These are phyloP conservation scores for Etheostoma perlongum DNA, from an alignment of 2,797 vertebrate species.

Conservation along the genomic window DNA sequence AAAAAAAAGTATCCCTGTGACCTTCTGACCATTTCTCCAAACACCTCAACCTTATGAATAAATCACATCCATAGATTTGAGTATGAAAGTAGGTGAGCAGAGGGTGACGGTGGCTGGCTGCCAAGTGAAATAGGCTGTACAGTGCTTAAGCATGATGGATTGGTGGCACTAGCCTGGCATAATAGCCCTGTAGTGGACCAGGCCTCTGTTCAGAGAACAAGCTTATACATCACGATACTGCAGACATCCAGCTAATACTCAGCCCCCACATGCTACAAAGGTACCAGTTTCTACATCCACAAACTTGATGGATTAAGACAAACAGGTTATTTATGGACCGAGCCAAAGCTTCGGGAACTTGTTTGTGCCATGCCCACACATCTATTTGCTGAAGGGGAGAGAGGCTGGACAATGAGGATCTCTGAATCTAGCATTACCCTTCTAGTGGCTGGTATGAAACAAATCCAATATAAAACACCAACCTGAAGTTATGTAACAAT, in stretches of 20 bases:
- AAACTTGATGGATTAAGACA: slow-evolving; percentile 80
- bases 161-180: slow-evolving; percentile 71
- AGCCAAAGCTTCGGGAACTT: slow-evolving; percentile 65
- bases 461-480: slow-evolving; percentile 59
- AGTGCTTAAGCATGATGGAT: slow-evolving; percentile 79
- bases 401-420: slow-evolving; percentile 63
- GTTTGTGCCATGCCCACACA: slow-evolving; percentile 76
- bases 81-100: slow-evolving; percentile 66
- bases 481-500: slow-evolving; percentile 61
- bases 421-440: slow-evolving; percentile 60
- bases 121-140: slow-evolving; percentile 73
- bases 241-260: slow-evolving; percentile 65
- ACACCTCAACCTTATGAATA: slow-evolving; percentile 57
- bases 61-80: slow-evolving; percentile 67
- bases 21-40: slow-evolving; percentile 48
- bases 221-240: slow-evolving; percentile 80
- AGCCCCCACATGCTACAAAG: slow-evolving; percentile 60
- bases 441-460: slow-evolving; percentile 61
- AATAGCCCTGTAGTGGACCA: slow-evolving; percentile 74
- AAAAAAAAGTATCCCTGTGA: slow-evolving; percentile 22
- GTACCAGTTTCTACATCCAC: slow-evolving; percentile 67
- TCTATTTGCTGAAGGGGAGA: slow-evolving; percentile 73
- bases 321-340: slow-evolving; percentile 80
- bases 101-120: slow-evolving; percentile 61
- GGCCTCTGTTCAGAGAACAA: slow-evolving; percentile 71